Percentiles rank a stretch among this genome's conserved stretches.
phyloP scores from a whole-genome alignment of 1,140 invertebrate genomes.

The Anastrepha obliqua region DNA sequence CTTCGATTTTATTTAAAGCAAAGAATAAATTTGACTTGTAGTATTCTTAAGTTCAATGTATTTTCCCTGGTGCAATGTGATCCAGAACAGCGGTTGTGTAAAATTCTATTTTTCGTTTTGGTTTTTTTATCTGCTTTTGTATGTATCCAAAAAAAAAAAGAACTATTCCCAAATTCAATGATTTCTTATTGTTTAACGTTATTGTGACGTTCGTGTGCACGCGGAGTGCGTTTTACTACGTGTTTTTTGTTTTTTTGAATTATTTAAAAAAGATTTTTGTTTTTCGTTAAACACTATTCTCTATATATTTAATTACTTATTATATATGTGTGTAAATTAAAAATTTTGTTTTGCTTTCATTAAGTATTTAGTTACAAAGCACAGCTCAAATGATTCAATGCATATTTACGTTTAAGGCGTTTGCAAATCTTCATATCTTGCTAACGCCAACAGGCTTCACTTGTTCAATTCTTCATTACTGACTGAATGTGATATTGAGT shows the following conservation, averaged over 20 bases:
- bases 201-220: neutral
- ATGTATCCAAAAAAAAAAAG: neutral
- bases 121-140: neutral
- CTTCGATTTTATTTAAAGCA: too few relatives aligned
- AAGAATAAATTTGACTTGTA: neutral
- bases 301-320: neutral
- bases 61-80: too few relatives aligned
- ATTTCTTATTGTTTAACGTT: neutral
- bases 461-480: too few relatives aligned
- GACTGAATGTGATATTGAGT: too few relatives aligned
- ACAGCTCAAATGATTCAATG: too few relatives aligned
- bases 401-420: too few relatives aligned
- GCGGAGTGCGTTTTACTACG: neutral
- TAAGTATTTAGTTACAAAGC: too few relatives aligned
- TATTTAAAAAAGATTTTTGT: too few relatives aligned
- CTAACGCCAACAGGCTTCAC: too few relatives aligned
- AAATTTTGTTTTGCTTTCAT: neutral
- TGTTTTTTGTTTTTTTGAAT: too few relatives aligned
- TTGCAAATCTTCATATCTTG: too few relatives aligned
- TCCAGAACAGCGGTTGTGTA: neutral
- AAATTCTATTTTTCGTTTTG: neutral
- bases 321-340: neutral
- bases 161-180: neutral
- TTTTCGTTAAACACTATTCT: too few relatives aligned
- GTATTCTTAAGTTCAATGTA: neutral